Base-by-base conservation (phyloP, 2,888 invertebrate genomes). In the Xestia rhomboidea region DNA sequence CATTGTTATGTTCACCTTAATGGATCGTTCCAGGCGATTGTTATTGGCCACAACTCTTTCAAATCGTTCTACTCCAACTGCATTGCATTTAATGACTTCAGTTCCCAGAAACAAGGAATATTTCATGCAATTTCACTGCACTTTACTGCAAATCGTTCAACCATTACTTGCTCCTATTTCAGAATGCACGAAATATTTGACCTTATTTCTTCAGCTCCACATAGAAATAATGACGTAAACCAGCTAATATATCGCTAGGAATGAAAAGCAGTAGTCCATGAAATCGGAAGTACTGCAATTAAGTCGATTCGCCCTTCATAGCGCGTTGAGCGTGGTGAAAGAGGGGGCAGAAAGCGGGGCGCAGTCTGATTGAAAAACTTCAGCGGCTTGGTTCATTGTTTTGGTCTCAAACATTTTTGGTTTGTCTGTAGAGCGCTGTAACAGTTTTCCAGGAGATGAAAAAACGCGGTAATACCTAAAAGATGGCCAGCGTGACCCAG, bases 241-340 rank as follows among this genome's bases (percentile, higher is more conserved):
- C 49, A 24, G 83, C 83, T 86, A 84, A 86, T 79, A 88, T 86
- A 87, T 86, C 72, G 81, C 68, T 82, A 79, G 79, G 79, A 87
- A 73, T 79, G 85, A 76, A 87, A 86, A 79, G 74, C 86, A 90
- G 82, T 76, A 82, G 83, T 76, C 82, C 90, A 88, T 92, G 89
- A 91, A 92, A 92, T 91, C 90, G 89, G 89, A 89, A 91, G 90
- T 89, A 89, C 90, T 89, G 92, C 92, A 92, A 93, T 93, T 93
- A 93, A 93, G 91, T 90, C 90, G 91, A 91, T 90, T 92, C 88
- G 89, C 90, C 89, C 91, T 92, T 90, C 90, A 91, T 90, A 91
- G 86, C 82, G 87, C 87, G 82, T 87, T 90, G 87, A 89, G 89
- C 87, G 89, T 89, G 88, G 91, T 90, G 89, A 89, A 92, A 89